These are phyloP conservation scores for Antheraea assamensis DNA, from an alignment of 2,888 invertebrate genomes.

Conservation along the genomic window DNA sequence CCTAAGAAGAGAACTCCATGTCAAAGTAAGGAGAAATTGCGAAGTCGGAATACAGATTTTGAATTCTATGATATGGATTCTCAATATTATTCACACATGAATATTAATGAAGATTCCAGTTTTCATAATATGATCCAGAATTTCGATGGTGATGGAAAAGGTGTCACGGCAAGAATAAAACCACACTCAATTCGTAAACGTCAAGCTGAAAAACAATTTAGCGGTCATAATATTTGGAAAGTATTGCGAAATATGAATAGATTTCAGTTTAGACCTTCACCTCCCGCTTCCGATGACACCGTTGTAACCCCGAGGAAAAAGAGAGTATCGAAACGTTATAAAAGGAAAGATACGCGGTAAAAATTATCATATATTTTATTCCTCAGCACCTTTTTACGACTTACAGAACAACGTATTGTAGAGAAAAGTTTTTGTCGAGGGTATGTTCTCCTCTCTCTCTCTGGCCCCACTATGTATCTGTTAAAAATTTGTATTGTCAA, in stretches of 20 bases:
- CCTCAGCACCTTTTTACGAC: not conserved
- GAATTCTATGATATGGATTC: slow-evolving; percentile 59
- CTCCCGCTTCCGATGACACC: slow-evolving; percentile 61
- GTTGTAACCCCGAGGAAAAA: slow-evolving; percentile 44
- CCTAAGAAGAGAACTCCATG: slow-evolving; percentile 45
- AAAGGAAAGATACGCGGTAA: slow-evolving; percentile 55
- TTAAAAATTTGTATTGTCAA: too few species aligned
- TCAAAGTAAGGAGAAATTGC: slow-evolving; percentile 39
- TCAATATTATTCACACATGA: slow-evolving; percentile 54
- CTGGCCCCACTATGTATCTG: too few species aligned
- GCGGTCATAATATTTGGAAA: slow-evolving; percentile 65
- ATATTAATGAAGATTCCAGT: slow-evolving; percentile 57
- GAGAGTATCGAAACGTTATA: slow-evolving; percentile 38
- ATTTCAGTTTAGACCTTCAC: slow-evolving; percentile 63
- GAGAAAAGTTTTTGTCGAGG: not conserved
- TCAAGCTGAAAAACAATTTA: slow-evolving; percentile 36
- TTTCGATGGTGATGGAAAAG: slow-evolving; percentile 49
- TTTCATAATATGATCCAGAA: slow-evolving; percentile 54
- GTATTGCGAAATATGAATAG: slow-evolving; percentile 65
- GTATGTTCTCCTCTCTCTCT: not conserved
- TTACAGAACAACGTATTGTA: not conserved
- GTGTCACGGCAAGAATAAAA: slow-evolving; percentile 33
- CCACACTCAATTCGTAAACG: slow-evolving; percentile 24
- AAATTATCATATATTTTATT: not conserved
- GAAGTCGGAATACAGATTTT: slow-evolving; percentile 41